Evolutionary conservation across 2,797 vertebrate species (phyloP), one percentile per base, ranked within the genome.

Genomic region (Takifugu rubripes): DNA sequence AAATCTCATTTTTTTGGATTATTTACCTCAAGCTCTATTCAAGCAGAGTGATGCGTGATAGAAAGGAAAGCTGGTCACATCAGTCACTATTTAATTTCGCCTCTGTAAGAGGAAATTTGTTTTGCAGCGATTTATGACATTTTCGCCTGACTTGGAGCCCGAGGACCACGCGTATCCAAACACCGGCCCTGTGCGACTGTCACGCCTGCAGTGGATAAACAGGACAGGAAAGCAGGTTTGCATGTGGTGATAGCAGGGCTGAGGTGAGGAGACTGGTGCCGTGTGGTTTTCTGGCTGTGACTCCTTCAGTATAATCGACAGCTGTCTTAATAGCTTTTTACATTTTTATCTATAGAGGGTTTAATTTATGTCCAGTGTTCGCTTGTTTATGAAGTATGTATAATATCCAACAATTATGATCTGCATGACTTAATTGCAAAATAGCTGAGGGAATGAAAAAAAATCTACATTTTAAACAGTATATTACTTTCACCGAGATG

Each of bases 361-460:
- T 75, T 80, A 83, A 86, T 85, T 89, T 88, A 87, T 82, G 87
- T 89, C 77, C 79, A 81, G 84, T 91, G 88, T 89, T 90, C 89
- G 90, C 90, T 87, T 86, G 89, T 90, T 88, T 79, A 89, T 83
- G 77, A 87, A 75, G 80, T 77, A 74, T 87, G 86, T 89, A 87
- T 85, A 82, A 79, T 84, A 86, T 76, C 84, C 79, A 81, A 88
- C 83, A 67, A 85, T 81, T 82, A 88, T 87, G 82, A 83, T 85
- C 85, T 84, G 89, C 91, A 91, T 90, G 89, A 84, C 63, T 81
- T 69, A 72, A 59, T 59, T 50, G 65, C 70, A 71, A 54, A 78
- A 77, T 77, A 86, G 66, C 75, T 25, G 77, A 76, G 74, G 67
- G 75, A 78, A 81, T 77, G 72, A 69, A 60, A 71, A 79, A 68